Evolutionary conservation across 1,140 invertebrate genomes (phyloP).

Genomic region (Trypoxylus dichotomus): DNA sequence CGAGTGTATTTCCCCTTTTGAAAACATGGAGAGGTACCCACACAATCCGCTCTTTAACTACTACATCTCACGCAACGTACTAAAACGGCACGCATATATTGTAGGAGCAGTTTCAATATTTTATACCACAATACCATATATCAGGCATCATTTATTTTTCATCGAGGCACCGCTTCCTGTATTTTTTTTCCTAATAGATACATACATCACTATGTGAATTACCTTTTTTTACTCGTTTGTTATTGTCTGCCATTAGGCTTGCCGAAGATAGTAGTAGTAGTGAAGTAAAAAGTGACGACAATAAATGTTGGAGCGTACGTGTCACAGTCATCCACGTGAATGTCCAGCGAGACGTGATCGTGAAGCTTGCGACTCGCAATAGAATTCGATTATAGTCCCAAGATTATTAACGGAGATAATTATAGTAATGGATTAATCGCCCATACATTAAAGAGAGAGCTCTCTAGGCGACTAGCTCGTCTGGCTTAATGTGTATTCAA

Average conservation of each 20-base stretch:
- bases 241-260: neutral
- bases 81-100: slow-evolving; percentile 18
- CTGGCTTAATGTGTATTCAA: neutral
- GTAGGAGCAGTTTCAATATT: slow-evolving; percentile 22
- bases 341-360: neutral
- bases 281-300: neutral
- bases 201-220: slow-evolving; percentile 16
- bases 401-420: neutral
- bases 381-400: neutral
- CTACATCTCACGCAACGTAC: slow-evolving; percentile 7
- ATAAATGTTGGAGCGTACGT: neutral
- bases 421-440: neutral
- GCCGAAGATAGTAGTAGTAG: slow-evolving; percentile 4
- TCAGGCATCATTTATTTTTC: slow-evolving; percentile 22
- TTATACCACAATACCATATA: slow-evolving; percentile 19
- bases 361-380: neutral
- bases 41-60: slow-evolving; percentile 23
- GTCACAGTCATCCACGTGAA: neutral
- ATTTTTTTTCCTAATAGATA: slow-evolving; percentile 5
- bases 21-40: slow-evolving; percentile 12
- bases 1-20: slow-evolving; percentile 4
- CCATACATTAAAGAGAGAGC: neutral
- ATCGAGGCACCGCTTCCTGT: slow-evolving; percentile 16
- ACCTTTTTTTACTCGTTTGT: neutral
- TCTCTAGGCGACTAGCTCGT: neutral